Conservation (phyloP, 1,140 invertebrate genomes). For the Samia ricini region DNA sequence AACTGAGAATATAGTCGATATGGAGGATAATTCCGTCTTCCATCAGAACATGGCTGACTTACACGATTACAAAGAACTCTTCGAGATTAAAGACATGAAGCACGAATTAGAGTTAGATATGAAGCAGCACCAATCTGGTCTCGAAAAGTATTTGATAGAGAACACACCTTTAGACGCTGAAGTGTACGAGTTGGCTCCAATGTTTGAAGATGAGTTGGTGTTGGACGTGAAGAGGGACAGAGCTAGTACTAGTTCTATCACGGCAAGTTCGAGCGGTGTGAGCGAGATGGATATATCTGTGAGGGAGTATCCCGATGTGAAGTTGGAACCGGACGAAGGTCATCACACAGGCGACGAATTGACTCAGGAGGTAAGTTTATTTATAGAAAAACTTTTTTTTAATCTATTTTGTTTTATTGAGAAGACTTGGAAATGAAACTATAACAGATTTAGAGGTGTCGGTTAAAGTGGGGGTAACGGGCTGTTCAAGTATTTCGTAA, state of each 20-base stretch:
- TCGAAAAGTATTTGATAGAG: conserved; percentile 68
- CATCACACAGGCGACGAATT: conserved; percentile 70
- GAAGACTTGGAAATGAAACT: too few species aligned
- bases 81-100: conserved; percentile 59
- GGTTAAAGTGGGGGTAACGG: too few species aligned
- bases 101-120: conserved; percentile 61
- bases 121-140: conserved; percentile 60
- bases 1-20: conserved; percentile 48
- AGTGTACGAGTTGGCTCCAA: conserved; percentile 60
- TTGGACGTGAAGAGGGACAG: conserved; percentile 66
- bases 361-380: conserved; percentile 70
- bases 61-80: conserved; percentile 66
- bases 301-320: conserved; percentile 49
- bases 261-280: conserved; percentile 71
- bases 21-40: conserved; percentile 57
- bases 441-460: too few species aligned
- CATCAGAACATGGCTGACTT: conserved; percentile 72
- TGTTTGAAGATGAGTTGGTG: conserved; percentile 64
- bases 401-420: too few species aligned
- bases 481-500: too few species aligned
- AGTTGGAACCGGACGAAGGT: conserved; percentile 69
- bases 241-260: conserved; percentile 74
- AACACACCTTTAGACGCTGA: conserved; percentile 68
- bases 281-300: conserved; percentile 63
- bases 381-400: too few species aligned